Percentiles rank a stretch among this genome's conserved stretches.
phyloP scores from a whole-genome alignment of 2,113 vertebrate species.

The Haplochromis burtoni region DNA sequence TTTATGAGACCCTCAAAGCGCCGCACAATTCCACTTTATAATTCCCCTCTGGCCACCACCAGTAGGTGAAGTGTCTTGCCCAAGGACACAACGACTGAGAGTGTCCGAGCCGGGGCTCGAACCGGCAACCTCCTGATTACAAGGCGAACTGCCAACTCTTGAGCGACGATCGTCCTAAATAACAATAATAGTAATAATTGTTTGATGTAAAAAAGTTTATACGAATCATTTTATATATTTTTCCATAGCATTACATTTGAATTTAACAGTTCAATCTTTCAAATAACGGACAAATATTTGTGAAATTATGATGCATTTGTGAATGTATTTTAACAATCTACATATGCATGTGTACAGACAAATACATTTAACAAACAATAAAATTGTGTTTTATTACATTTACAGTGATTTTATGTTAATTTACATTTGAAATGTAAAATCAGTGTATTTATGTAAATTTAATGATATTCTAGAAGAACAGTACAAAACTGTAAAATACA shows the following conservation, averaged over 20 bases:
- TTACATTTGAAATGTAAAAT: background rate
- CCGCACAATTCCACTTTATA: too few relatives aligned
- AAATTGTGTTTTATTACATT: background rate
- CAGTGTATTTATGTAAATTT: background rate
- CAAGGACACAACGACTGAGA: too few relatives aligned
- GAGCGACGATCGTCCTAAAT: background rate
- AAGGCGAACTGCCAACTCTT: rapidly evolving
- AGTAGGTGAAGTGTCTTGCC: too few relatives aligned
- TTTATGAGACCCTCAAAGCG: background rate
- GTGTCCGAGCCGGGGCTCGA: rapidly evolving
- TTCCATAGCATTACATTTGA: background rate
- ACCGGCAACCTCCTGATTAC: rapidly evolving
- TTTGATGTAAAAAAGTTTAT: background rate
- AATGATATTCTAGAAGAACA: background rate
- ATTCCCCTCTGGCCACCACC: too few relatives aligned
- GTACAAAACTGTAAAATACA: background rate
- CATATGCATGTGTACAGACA: rapidly evolving
- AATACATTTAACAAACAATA: rapidly evolving
- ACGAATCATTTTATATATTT: rapidly evolving
- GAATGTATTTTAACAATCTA: background rate
- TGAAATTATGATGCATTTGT: background rate
- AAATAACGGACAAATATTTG: rapidly evolving
- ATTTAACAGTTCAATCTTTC: background rate
- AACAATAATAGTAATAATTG: rapidly evolving
- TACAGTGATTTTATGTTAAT: background rate